These are phyloP conservation scores for Neosalanx taihuensis DNA, from an alignment of 2,797 vertebrate genomes.

Conservation along the genomic window DNA sequence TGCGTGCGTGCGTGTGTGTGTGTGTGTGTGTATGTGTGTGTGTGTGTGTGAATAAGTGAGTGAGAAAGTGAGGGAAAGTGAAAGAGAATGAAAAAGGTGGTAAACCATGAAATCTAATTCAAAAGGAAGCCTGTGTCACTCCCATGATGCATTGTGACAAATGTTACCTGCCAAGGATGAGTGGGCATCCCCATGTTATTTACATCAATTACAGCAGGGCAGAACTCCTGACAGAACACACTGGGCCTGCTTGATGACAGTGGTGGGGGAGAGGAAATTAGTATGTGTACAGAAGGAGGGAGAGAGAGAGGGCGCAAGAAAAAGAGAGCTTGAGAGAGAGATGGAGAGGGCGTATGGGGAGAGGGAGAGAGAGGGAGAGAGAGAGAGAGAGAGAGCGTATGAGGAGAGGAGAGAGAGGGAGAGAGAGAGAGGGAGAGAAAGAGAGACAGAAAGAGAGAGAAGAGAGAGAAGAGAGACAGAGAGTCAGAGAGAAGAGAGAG, in stretches of 20 bases:
- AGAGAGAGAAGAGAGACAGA: not conserved
- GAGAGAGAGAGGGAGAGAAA: conserved; percentile 48
- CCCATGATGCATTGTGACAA: conserved; percentile 83
- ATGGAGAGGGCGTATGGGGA: no score
- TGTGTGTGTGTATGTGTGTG: no score
- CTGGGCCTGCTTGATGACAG: conserved; percentile 61
- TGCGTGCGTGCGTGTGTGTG: no score
- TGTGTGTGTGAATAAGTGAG: conserved; percentile 8
- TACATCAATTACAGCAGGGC: conserved; percentile 87
- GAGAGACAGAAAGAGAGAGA: not conserved
- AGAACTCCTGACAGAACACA: conserved; percentile 83
- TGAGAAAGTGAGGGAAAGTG: not conserved
- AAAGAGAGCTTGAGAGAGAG: not conserved
- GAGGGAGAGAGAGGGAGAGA: no score
- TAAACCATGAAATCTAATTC: conserved; percentile 76
- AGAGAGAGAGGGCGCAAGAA: not conserved
- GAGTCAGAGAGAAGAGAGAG: no score
- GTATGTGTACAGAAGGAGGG: not conserved
- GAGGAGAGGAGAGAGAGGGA: conserved; percentile 43
- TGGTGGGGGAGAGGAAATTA: not conserved
- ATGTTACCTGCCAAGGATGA: conserved; percentile 86
- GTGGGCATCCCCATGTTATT: conserved; percentile 85
- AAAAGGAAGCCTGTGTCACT: conserved; percentile 78
- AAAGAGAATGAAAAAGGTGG: conserved; percentile 26
- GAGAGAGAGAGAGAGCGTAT: no score